phyloP scores from a whole-genome alignment of 2,888 invertebrate genomes.

The Tachystola acroxantha region DNA sequence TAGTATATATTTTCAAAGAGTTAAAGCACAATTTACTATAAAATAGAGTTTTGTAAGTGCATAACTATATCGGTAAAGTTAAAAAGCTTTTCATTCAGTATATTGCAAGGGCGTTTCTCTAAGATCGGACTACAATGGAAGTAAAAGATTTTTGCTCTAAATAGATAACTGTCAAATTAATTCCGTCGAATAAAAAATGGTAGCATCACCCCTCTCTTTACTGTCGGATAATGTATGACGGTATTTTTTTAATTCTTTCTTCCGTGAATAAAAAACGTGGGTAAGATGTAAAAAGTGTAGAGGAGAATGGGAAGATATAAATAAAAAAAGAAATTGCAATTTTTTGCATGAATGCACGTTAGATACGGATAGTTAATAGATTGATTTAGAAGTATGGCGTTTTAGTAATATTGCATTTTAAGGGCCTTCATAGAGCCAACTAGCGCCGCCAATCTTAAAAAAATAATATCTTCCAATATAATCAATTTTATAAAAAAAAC shows the following conservation, averaged over 20 bases:
- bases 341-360: conserved; percentile 7
- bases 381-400: conserved; percentile 27
- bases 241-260: conserved; percentile 35
- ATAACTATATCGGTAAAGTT: conserved; percentile 15
- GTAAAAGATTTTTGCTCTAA: conserved; percentile 34
- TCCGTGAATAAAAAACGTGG: conserved; percentile 59
- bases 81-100: conserved; percentile 27
- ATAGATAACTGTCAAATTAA: conserved; percentile 58
- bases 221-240: conserved; percentile 27
- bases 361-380: conserved; percentile 7
- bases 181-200: conserved; percentile 32
- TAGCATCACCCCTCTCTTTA: conserved; percentile 56
- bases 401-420: not conserved
- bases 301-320: conserved; percentile 18
- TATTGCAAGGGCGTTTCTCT: conserved; percentile 54
- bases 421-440: no score
- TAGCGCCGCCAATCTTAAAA: no score
- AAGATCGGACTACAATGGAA: conserved; percentile 30
- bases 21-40: not conserved
- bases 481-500: no score
- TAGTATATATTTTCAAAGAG: no score
- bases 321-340: conserved; percentile 7
- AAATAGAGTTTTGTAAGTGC: not conserved
- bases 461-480: no score
- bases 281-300: conserved; percentile 33